Base-by-base conservation (phyloP, 2,113 vertebrate species). In the Heterotis niloticus region DNA sequence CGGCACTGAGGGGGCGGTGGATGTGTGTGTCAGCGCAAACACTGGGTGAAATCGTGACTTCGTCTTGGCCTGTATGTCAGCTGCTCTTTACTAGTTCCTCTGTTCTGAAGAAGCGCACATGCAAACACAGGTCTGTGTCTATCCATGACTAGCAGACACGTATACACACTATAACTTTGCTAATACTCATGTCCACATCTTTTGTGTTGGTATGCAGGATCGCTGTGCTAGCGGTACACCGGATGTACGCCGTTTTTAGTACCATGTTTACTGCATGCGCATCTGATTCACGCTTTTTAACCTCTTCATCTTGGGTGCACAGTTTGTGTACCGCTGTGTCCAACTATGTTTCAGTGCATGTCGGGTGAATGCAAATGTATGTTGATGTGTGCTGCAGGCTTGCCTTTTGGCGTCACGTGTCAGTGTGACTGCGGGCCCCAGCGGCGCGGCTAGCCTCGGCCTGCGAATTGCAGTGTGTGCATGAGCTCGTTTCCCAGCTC, bases 1-100 rank as follows among this genome's bases (percentile, higher is more conserved):
- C 76, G 84, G 85, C 80, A 82, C 79, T 67, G 82, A 86, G 88
- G 86, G 85, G 91, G 89, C 83, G 91, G 88, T 84, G 81, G 88
- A 87, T 88, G 88, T 87, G 83, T 29, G 75, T 79, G 60, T 83
- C 77, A 78, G 77, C 24, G 29, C 66, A 69, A 70, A 71, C 28
- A 56, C 20, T 44, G 66, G 52, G 17, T 59, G 51, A 78, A 78
- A 78, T 69, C 52, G 77, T 68, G 77, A 78, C 56, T 71, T 78
- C 59, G 66, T 16, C 28, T 62, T 11, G 44, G 56, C 56, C 67
- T 51, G 77, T 70, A 44, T 78, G 52, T 67, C 52, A 59, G 66
- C 26, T 24, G 26, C 29, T 70, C 20, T 51, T 12, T 66, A 56
- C 67, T 78, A n/a, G 66, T 78, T 29, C 70, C 65, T 78, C 57